Percentiles rank a stretch among this genome's conserved stretches.
Evolutionary conservation across 2,888 invertebrate species (phyloP).

Genomic region (Steinernema carpocapsae): DNA sequence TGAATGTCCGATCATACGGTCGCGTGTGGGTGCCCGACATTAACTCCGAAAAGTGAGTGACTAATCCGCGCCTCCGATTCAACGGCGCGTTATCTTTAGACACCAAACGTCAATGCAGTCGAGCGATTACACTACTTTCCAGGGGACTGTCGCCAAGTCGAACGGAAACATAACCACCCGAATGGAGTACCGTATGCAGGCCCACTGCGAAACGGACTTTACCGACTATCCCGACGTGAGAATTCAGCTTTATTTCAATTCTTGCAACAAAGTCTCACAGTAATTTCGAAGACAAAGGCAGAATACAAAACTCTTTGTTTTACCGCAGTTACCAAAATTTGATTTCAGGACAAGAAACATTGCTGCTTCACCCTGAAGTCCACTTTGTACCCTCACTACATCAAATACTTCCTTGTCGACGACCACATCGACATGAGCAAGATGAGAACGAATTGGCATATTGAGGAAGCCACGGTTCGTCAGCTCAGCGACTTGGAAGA

Average conservation of each 20-base stretch:
- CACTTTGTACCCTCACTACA: constrained; percentile 52
- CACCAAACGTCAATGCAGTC: constrained; percentile 59
- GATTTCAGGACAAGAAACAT: constrained; percentile 55
- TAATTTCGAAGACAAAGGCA: not conserved
- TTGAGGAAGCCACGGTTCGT: constrained; percentile 51
- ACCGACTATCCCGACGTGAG: constrained; percentile 60
- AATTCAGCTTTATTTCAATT: too few relatives aligned
- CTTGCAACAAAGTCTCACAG: too few relatives aligned
- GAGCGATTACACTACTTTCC: constrained; percentile 58
- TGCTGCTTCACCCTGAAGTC: constrained; percentile 61
- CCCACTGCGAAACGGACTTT: constrained; percentile 58
- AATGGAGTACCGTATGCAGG: constrained; percentile 60
- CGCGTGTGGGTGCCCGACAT: constrained; percentile 63
- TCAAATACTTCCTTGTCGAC: constrained; percentile 53
- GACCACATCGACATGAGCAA: constrained; percentile 31
- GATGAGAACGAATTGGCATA: constrained; percentile 57
- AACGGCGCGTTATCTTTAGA: constrained; percentile 43
- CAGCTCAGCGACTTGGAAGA: constrained; percentile 53
- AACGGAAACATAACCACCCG: constrained; percentile 59
- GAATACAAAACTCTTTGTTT: not conserved
- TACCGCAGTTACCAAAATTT: not conserved
- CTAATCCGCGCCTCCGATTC: not conserved
- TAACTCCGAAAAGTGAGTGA: constrained; percentile 54
- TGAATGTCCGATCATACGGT: constrained; percentile 56
- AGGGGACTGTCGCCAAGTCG: constrained; percentile 46